phyloP scores from a whole-genome alignment of 2,113 vertebrate genomes.

The Engraulis encrasicolus region DNA sequence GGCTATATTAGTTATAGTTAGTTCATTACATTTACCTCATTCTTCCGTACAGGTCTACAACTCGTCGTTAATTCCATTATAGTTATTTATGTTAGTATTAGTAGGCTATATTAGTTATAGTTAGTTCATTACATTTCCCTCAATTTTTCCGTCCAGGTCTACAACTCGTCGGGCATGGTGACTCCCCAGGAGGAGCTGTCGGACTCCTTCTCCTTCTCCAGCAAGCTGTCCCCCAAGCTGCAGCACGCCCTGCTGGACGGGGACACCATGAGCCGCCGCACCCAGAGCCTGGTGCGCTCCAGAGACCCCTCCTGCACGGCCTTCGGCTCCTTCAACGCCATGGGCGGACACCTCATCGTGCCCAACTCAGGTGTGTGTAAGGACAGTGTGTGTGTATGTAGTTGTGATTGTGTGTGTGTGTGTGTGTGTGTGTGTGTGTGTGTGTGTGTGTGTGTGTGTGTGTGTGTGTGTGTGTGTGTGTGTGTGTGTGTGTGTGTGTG shows the following conservation, averaged over 20 bases:
- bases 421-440: slow-evolving; percentile 2
- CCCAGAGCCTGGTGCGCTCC: slow-evolving; percentile 87
- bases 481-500: neutral
- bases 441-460: neutral
- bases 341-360: slow-evolving; percentile 93
- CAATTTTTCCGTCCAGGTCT: slow-evolving; percentile 66
- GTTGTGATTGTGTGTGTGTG: neutral
- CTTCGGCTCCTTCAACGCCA: slow-evolving; percentile 90
- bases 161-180: slow-evolving; percentile 89
- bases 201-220: slow-evolving; percentile 88
- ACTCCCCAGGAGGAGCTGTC: slow-evolving; percentile 93
- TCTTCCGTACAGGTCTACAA: no score
- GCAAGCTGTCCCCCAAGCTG: slow-evolving; percentile 91
- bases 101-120: no score
- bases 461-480: neutral
- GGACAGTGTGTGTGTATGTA: slow-evolving; percentile 1
- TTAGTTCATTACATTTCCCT: neutral
- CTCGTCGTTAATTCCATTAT: no score
- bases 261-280: slow-evolving; percentile 86
- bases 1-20: no score
- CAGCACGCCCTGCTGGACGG: slow-evolving; percentile 88
- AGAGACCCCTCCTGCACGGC: slow-evolving; percentile 88
- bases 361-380: slow-evolving; percentile 94
- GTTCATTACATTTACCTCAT: no score
- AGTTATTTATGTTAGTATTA: no score